Evolutionary conservation across 2,888 invertebrate genomes (phyloP).

Genomic region (Lochmaea capreae): DNA sequence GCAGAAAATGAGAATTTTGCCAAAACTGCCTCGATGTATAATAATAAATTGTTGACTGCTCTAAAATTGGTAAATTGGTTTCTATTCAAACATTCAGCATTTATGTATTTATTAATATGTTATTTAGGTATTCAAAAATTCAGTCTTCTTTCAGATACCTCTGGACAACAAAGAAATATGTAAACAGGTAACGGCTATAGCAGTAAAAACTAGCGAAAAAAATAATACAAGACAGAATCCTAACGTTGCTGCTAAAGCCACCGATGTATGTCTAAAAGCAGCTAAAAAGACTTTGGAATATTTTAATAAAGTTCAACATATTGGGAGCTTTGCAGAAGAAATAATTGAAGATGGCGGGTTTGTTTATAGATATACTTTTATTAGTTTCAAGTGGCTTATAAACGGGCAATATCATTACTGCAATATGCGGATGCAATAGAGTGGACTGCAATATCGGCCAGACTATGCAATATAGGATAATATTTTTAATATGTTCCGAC

Average conservation of each 20-base stretch:
- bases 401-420: no score
- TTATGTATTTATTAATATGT: no score
- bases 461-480: no score
- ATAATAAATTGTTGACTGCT: constrained; percentile 9
- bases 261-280: constrained; percentile 42
- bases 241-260: constrained; percentile 35
- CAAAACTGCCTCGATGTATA: background rate
- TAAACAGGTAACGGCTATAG: constrained; percentile 34
- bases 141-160: constrained; percentile 29
- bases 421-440: no score
- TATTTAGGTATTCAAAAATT: no score
- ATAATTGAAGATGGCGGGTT: constrained; percentile 27
- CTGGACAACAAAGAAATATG: constrained; percentile 19
- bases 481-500: no score
- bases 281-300: constrained; percentile 14
- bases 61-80: background rate
- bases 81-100: background rate
- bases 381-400: background rate
- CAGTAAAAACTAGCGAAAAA: constrained; percentile 34
- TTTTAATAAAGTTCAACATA: constrained; percentile 21
- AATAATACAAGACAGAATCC: constrained; percentile 40
- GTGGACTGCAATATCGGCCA: no score
- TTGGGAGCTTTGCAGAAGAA: constrained; percentile 33
- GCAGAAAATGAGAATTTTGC: background rate
- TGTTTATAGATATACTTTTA: background rate